Conservation (phyloP, 1,140 invertebrate genomes). For the Drosophila sechellia region DNA sequence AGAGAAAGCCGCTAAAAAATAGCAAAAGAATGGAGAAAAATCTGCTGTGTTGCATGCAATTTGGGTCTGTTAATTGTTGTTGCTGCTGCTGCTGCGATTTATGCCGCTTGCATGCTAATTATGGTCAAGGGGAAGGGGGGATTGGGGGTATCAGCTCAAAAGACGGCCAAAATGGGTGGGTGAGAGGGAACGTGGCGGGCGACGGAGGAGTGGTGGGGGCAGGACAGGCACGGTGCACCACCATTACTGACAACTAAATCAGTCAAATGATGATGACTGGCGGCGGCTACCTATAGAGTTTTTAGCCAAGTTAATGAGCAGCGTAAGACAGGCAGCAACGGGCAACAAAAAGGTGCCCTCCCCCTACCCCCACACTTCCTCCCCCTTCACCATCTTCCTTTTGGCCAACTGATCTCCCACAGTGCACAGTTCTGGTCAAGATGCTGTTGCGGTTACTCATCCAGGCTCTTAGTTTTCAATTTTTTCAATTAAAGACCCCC, state of each 20-base stretch:
- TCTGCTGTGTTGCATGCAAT: conserved; percentile 73
- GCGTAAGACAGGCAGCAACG: conserved; percentile 65
- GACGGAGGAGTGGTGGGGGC: no score
- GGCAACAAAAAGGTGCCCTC: conserved; percentile 22
- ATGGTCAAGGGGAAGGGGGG: conserved; percentile 22
- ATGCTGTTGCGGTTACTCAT: conserved; percentile 8
- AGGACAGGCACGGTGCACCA: not conserved
- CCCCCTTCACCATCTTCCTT: not conserved
- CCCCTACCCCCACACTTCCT: no score
- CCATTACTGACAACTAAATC: conserved; percentile 76
- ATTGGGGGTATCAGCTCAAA: not conserved
- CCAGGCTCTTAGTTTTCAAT: conserved; percentile 50
- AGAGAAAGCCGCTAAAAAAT: conserved; percentile 50
- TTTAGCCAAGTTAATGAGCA: conserved; percentile 78
- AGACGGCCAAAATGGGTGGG: conserved; percentile 7
- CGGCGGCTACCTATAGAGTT: conserved; percentile 62
- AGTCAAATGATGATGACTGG: conserved; percentile 57
- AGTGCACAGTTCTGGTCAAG: conserved; percentile 61
- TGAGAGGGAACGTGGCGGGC: not conserved
- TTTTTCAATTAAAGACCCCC: conserved; percentile 75
- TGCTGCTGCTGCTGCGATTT: conserved; percentile 71
- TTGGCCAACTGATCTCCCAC: conserved; percentile 60
- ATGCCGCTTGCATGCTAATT: conserved; percentile 82
- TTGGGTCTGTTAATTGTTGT: conserved; percentile 82
- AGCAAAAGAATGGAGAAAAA: conserved; percentile 12